These are phyloP conservation scores for Porites lutea DNA, from an alignment of 64 coral and sea anemone species.

Conservation along the genomic window DNA sequence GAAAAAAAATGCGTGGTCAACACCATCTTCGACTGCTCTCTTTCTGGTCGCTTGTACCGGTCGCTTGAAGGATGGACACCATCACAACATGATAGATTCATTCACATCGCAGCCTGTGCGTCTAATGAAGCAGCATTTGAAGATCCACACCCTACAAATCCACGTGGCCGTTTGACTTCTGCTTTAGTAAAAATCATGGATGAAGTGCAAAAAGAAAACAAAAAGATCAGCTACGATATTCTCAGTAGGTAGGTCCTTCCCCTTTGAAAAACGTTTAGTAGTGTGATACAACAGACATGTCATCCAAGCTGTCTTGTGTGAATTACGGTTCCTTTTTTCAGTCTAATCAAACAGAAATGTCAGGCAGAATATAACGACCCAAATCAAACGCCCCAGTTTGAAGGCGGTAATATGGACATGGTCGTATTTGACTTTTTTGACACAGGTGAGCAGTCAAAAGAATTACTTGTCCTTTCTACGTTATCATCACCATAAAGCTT, in stretches of 20 bases:
- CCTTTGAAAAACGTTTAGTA: too few species aligned
- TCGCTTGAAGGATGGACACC: not conserved
- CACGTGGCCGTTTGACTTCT: not conserved
- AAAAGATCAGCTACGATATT: not conserved
- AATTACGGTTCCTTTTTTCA: not conserved
- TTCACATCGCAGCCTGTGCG: not conserved
- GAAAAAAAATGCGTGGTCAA: not conserved
- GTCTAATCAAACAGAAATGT: not conserved
- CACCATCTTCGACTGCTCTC: conserved; percentile 24
- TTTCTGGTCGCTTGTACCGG: conserved; percentile 22
- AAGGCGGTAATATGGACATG: not conserved
- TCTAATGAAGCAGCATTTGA: not conserved
- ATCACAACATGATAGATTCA: not conserved
- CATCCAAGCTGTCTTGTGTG: too few species aligned
- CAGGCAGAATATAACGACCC: not conserved
- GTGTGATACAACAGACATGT: too few species aligned
- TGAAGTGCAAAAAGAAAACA: not conserved
- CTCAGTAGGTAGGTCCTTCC: not conserved
- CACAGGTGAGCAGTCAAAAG: not conserved
- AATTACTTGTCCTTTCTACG: too few species aligned
- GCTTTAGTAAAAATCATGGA: not conserved
- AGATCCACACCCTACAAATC: not conserved
- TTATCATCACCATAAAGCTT: too few species aligned
- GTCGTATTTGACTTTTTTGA: conserved; percentile 2
- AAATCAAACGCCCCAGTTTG: conserved; percentile 10